These are phyloP conservation scores for Prunella himalayana DNA, from an alignment of 2,113 vertebrate genomes.

Conservation along the genomic window DNA sequence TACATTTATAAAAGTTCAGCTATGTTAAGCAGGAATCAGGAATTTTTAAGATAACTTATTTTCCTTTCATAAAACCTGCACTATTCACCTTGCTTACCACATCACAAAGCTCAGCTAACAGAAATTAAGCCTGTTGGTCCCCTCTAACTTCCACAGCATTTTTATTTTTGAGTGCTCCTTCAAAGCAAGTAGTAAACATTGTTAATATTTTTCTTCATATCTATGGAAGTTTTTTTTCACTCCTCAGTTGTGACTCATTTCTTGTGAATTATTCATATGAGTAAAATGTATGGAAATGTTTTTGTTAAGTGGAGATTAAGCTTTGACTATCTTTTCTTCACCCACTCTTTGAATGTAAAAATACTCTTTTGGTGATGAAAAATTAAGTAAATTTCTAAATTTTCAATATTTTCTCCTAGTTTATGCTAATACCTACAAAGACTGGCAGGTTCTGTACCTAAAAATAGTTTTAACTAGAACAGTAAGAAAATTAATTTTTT, in stretches of 20 bases:
- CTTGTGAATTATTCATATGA: not conserved
- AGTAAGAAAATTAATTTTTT: not conserved
- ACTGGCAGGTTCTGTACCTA: not conserved
- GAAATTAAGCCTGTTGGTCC: not conserved
- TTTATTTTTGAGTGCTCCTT: not conserved
- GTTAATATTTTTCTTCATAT: not conserved
- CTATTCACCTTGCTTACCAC: not conserved
- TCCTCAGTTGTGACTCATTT: not conserved
- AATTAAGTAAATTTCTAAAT: not conserved
- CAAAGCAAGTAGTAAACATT: rapidly evolving
- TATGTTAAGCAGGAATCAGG: not conserved
- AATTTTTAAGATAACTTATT: not conserved
- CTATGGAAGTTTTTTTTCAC: not conserved
- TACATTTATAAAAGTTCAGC: not conserved
- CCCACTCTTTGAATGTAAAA: not conserved
- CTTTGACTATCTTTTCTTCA: not conserved
- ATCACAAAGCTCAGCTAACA: not conserved
- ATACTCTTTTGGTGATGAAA: not conserved
- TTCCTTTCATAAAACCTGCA: not conserved
- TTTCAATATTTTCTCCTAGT: not conserved
- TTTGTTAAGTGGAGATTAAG: not conserved
- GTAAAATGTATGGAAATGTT: not conserved
- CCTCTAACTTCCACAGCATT: not conserved
- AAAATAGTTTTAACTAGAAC: not conserved
- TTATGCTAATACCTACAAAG: not conserved